A percentile compares a stretch with the other conserved stretches of the same genome.
Evolutionary conservation across 2,113 vertebrate species (phyloP).

Genomic region (Gallinago jamesoni): DNA sequence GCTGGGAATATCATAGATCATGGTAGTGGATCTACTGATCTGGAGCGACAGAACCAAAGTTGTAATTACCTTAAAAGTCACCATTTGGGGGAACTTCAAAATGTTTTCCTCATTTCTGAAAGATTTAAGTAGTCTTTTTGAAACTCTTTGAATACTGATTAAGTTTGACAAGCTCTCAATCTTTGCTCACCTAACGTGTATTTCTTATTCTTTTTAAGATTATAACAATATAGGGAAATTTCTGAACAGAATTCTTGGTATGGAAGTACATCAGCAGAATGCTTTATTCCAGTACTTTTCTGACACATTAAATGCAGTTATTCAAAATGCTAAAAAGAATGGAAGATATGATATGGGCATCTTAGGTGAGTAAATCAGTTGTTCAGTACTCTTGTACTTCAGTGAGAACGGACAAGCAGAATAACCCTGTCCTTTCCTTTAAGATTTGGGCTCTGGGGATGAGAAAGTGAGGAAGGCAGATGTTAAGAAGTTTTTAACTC

Average conservation of each 20-base stretch:
- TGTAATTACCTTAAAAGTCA: not conserved
- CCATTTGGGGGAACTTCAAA: not conserved
- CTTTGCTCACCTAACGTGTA: not conserved
- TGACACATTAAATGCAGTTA: constrained; percentile 91
- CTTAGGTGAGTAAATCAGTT: constrained; percentile 79
- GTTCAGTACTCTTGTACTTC: not conserved
- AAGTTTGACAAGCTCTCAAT: not conserved
- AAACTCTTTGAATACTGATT: not conserved
- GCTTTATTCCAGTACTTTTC: constrained; percentile 98
- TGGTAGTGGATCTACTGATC: not conserved
- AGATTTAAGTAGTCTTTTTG: not conserved
- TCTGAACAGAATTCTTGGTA: constrained; percentile 95
- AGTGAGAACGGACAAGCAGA: not conserved
- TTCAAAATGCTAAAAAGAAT: constrained; percentile 96
- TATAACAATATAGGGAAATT: constrained; percentile 99
- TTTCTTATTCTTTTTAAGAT: constrained; percentile 75
- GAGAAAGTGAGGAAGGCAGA: constrained; percentile 96
- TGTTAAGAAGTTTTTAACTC: constrained; percentile 93
- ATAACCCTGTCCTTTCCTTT: not conserved
- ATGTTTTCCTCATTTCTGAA: not conserved
- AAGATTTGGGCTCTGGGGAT: constrained; percentile 96
- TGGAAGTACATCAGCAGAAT: constrained; percentile 98
- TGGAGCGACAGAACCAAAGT: not conserved
- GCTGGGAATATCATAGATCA: fast-evolving
- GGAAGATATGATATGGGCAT: constrained; percentile 99